Evolutionary conservation across 2,888 invertebrate genomes (phyloP).

Genomic region (Alcis repandata): DNA sequence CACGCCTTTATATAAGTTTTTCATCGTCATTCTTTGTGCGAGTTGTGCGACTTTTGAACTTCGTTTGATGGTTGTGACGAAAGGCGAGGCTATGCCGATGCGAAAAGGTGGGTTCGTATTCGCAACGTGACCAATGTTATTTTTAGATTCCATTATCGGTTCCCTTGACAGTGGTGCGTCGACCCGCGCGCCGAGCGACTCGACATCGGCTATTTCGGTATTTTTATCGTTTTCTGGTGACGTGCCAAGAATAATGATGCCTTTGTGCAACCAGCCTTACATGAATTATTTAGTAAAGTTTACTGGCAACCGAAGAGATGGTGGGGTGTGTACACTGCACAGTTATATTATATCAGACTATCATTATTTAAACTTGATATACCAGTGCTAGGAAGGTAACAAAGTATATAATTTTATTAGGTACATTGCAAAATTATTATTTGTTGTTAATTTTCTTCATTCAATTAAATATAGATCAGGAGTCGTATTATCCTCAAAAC

Average conservation of each 20-base stretch:
- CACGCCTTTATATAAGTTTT: constrained; percentile 11
- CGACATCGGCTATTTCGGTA: constrained; percentile 39
- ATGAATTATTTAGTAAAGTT: constrained; percentile 1
- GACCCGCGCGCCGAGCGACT: constrained; percentile 37
- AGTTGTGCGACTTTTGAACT: constrained; percentile 7
- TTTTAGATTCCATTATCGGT: constrained; percentile 41
- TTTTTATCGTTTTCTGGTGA: constrained; percentile 45
- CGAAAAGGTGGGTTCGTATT: constrained; percentile 21
- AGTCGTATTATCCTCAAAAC: background rate
- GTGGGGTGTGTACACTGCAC: no score
- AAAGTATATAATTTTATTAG: no score
- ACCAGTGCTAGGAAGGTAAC: background rate
- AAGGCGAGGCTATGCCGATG: background rate
- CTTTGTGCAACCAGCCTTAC: constrained; percentile 34
- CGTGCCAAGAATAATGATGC: constrained; percentile 39
- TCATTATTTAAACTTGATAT: no score
- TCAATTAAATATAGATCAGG: no score
- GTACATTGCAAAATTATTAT: no score
- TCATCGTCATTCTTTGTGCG: background rate
- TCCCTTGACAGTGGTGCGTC: constrained; percentile 39
- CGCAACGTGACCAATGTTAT: constrained; percentile 37
- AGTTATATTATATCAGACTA: no score
- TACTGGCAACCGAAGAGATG: background rate
- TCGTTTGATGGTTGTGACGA: constrained; percentile 11
- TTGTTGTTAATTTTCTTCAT: no score